Evolutionary conservation across 2,888 invertebrate species (phyloP).

Genomic region (Polietes domitor): DNA sequence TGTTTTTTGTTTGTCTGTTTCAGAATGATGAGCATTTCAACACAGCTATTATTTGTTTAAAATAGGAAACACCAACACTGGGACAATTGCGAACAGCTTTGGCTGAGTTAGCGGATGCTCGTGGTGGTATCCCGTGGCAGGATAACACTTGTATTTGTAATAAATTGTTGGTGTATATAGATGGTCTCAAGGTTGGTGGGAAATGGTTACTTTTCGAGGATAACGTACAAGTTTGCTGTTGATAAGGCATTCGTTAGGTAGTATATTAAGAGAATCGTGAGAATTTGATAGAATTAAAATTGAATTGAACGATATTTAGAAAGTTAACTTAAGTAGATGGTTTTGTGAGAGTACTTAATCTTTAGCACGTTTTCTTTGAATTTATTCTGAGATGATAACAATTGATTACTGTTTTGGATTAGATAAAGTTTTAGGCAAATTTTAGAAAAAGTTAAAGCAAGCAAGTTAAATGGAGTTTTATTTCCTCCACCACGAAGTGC

Average conservation of each 20-base stretch:
- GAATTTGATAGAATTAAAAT: background rate
- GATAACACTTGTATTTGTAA: background rate
- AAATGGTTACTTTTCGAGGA: background rate
- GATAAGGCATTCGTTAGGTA: background rate
- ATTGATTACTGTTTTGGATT: too few relatives aligned
- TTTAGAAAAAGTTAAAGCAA: too few relatives aligned
- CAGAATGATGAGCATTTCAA: conserved; percentile 16
- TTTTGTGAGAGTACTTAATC: too few relatives aligned
- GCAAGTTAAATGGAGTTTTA: too few relatives aligned
- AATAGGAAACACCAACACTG: background rate
- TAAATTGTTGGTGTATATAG: background rate
- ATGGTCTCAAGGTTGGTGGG: background rate
- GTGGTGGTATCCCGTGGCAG: background rate
- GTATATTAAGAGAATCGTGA: background rate
- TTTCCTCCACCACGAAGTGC: too few relatives aligned
- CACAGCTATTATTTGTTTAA: background rate
- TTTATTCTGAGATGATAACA: too few relatives aligned
- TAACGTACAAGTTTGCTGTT: background rate
- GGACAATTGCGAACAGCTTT: background rate
- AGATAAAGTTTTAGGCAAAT: too few relatives aligned
- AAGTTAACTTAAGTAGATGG: too few relatives aligned
- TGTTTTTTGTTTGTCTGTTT: background rate
- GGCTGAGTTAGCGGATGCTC: background rate
- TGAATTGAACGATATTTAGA: too few relatives aligned
- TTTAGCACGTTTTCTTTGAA: too few relatives aligned